phyloP scores from a whole-genome alignment of 2,888 invertebrate genomes.

The Caenorhabditis becei region DNA sequence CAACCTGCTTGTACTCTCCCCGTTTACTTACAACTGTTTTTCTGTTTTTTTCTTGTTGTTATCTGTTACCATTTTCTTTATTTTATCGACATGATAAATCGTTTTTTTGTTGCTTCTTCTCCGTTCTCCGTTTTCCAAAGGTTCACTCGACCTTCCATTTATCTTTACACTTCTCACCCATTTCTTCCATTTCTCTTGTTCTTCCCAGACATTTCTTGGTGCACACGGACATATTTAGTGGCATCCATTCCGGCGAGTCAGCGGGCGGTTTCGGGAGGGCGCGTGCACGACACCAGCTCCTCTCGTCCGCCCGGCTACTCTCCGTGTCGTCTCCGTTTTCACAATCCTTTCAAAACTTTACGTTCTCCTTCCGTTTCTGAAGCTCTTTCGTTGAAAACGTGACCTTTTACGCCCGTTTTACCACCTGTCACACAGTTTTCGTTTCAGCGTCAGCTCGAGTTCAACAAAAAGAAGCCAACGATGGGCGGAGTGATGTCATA shows the following conservation, averaged over 20 bases:
- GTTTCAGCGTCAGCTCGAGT: background rate
- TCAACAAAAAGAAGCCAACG: background rate
- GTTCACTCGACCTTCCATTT: conserved; percentile 10
- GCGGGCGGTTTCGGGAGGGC: conserved; percentile 10
- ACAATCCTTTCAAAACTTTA: conserved; percentile 27
- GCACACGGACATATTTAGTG: conserved; percentile 42
- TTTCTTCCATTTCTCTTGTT: background rate
- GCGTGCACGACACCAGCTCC: background rate
- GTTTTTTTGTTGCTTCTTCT: conserved; percentile 11
- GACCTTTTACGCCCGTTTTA: background rate
- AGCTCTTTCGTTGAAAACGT: background rate
- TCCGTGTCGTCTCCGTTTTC: conserved; percentile 24
- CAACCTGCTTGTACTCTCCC: background rate
- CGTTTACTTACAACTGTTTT: conserved; percentile 17
- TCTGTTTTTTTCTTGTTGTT: conserved; percentile 28
- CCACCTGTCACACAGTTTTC: too few relatives aligned
- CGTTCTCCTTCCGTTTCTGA: conserved; percentile 15
- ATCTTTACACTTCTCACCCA: background rate
- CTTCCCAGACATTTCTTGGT: conserved; percentile 1
- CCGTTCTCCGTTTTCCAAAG: conserved; percentile 1
- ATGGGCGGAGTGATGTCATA: conserved; percentile 94
- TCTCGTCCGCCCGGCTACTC: conserved; percentile 1
- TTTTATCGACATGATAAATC: conserved; percentile 7
- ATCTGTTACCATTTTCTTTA: background rate
- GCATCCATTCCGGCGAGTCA: conserved; percentile 1